Evolutionary conservation across 1,140 invertebrate species (phyloP), one percentile per base, ranked within the genome.

Genomic region (Papilio aristodemus): DNA sequence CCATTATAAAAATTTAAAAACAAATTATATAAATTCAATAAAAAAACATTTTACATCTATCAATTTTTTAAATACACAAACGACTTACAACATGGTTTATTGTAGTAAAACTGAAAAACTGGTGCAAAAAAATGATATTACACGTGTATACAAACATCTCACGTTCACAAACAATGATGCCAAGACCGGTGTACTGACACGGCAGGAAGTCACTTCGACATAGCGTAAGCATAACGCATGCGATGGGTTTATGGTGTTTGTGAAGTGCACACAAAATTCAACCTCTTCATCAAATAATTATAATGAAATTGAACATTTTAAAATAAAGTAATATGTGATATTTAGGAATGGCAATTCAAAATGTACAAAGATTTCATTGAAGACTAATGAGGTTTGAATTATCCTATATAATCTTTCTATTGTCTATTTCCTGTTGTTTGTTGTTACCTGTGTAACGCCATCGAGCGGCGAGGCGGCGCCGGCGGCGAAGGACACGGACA

Each of bases 401-500:
- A n/a, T n/a, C n/a, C n/a, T n/a, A n/a, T n/a, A n/a, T n/a, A n/a
- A n/a, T n/a, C n/a, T n/a, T n/a, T n/a, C n/a, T n/a, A n/a, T n/a
- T n/a, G n/a, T n/a, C n/a, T n/a, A n/a, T n/a, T n/a, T n/a, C n/a
- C n/a, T n/a, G 17, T 37, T 59, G 36, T 17, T 19, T 60, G 54
- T 32, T 9, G 54, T 92, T 75, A 94, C 94, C 71, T 92, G 91
- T 75, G 84, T 85, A 67, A 89, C 84, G 84, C 89, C 90, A 76
- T 92, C 91, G 78, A 92, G 83, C 74, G 92, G 93, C 71, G 95
- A 93, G n/a, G 92, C 93, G 58, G 93, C 93, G 68, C 94, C 94
- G 4, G 93, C 94, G 38, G 95, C 95, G 89, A 96, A 97, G 81
- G 96, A 97, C 11, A 97, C 96, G 39, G 96, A 98, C 74, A 98